These are phyloP conservation scores for Vanacampus margaritifer DNA, from an alignment of 2,113 vertebrate genomes.

Conservation along the genomic window DNA sequence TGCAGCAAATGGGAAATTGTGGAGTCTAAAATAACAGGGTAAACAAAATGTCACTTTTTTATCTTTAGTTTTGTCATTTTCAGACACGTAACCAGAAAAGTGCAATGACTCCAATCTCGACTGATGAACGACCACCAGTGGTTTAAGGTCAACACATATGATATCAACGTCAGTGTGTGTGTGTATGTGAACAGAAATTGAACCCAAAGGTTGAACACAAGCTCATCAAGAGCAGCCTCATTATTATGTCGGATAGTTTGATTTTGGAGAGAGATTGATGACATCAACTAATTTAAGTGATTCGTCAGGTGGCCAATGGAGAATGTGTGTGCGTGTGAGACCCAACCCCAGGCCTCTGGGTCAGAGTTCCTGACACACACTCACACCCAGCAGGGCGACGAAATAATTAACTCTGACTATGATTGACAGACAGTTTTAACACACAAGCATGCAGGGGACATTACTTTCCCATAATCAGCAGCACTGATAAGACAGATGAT, in stretches of 20 bases:
- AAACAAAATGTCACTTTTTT: background rate
- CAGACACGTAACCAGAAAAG: background rate
- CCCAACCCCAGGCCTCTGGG: conserved; percentile 51
- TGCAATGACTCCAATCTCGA: background rate
- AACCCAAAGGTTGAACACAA: too few relatives aligned
- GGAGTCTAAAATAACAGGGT: background rate
- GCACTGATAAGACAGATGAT: conserved; percentile 12
- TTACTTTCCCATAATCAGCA: conserved; percentile 53
- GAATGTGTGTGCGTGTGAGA: conserved; percentile 24
- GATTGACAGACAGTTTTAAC: conserved; percentile 77
- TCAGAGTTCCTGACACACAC: conserved; percentile 75
- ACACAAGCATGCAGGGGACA: conserved; percentile 24
- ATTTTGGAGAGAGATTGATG: background rate
- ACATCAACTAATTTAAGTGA: conserved; percentile 12
- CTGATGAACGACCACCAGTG: too few relatives aligned
- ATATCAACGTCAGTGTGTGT: too few relatives aligned
- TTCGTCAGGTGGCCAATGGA: conserved; percentile 64
- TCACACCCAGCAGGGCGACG: conserved; percentile 65
- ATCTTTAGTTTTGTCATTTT: background rate
- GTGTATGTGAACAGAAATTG: too few relatives aligned
- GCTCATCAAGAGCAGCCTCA: background rate
- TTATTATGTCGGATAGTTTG: background rate
- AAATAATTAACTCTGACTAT: conserved; percentile 73
- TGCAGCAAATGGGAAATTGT: background rate
- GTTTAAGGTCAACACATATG: too few relatives aligned